These are phyloP conservation scores for Drosophila setosimentum DNA, from an alignment of 2,888 invertebrate genomes.

Conservation along the genomic window DNA sequence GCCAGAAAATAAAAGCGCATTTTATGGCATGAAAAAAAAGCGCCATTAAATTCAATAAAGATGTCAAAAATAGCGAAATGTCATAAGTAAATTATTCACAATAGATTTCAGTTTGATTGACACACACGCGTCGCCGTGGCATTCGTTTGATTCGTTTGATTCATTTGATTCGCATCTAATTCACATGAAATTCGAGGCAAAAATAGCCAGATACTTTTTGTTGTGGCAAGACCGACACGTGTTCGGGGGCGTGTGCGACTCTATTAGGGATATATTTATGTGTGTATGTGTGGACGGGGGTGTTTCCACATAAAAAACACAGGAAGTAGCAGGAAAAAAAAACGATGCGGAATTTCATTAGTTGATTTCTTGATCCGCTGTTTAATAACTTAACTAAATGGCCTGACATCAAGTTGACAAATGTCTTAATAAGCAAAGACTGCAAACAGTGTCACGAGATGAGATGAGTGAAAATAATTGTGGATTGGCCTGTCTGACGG, in stretches of 20 bases:
- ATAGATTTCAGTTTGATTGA: conserved; percentile 73
- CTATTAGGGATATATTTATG: conserved; percentile 46
- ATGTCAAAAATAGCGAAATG: conserved; percentile 54
- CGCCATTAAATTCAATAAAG: conserved; percentile 55
- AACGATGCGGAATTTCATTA: conserved; percentile 29
- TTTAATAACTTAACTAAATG: conserved; percentile 76
- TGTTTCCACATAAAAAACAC: not conserved
- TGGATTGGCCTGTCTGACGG: conserved; percentile 14
- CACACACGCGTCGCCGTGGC: conserved; percentile 70
- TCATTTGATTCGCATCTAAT: conserved; percentile 59
- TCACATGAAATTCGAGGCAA: conserved; percentile 57
- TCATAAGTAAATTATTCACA: conserved; percentile 78
- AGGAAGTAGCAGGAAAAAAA: not conserved
- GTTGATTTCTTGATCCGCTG: conserved; percentile 33
- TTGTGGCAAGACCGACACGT: conserved; percentile 49
- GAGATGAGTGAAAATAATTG: conserved; percentile 44
- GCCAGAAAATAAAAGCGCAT: not conserved
- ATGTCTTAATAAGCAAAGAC: conserved; percentile 70
- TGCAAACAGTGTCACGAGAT: conserved; percentile 49
- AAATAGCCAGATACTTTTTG: conserved; percentile 52
- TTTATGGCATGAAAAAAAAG: conserved; percentile 10
- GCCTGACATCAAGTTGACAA: conserved; percentile 67
- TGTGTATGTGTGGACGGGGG: not conserved
- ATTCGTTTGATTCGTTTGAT: conserved; percentile 58
- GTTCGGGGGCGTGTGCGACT: conserved; percentile 49